Percentiles rank a stretch among this genome's conserved stretches.
Conservation (phyloP, 2,797 vertebrate species). For the Chaunax sp. region DNA sequence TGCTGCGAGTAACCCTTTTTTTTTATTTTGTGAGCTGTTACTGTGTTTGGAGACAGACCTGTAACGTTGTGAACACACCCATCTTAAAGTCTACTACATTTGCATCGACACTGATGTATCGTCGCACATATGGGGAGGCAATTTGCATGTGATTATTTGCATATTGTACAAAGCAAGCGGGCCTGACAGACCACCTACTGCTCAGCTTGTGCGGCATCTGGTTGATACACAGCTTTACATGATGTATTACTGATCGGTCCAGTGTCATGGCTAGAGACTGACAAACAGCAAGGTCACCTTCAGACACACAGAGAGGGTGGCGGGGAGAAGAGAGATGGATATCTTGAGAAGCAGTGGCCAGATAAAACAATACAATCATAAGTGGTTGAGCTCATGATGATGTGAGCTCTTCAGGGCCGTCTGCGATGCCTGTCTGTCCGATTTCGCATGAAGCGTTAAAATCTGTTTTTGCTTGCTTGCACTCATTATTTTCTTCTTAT, state of each 20-base stretch:
- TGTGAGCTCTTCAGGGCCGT: slow-evolving; percentile 33
- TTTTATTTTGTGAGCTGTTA: slow-evolving; percentile 47
- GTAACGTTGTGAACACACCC: slow-evolving; percentile 35
- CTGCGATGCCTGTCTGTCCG: slow-evolving; percentile 23
- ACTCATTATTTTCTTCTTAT: no score
- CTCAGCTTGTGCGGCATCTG: slow-evolving; percentile 66
- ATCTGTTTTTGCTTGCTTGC: no score
- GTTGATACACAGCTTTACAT: slow-evolving; percentile 71
- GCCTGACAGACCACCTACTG: slow-evolving; percentile 76
- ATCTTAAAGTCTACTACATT: slow-evolving; percentile 49
- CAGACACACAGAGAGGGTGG: slow-evolving; percentile 35
- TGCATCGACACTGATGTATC: slow-evolving; percentile 62
- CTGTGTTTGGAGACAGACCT: slow-evolving; percentile 37
- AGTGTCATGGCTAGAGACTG: slow-evolving; percentile 72
- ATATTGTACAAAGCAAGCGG: slow-evolving; percentile 71
- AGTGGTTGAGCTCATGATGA: slow-evolving; percentile 42
- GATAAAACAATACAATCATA: slow-evolving; percentile 70
- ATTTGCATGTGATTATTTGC: slow-evolving; percentile 81
- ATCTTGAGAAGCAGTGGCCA: slow-evolving; percentile 59
- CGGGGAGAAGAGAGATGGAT: slow-evolving; percentile 13
- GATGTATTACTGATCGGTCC: slow-evolving; percentile 75
- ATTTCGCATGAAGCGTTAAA: slow-evolving; percentile 31
- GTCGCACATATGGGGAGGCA: slow-evolving; percentile 50
- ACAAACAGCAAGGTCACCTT: slow-evolving; percentile 80
- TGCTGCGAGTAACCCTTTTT: slow-evolving; percentile 45